These are phyloP conservation scores for Ranitomeya imitator DNA, from an alignment of 2,113 vertebrate genomes.

Conservation along the genomic window DNA sequence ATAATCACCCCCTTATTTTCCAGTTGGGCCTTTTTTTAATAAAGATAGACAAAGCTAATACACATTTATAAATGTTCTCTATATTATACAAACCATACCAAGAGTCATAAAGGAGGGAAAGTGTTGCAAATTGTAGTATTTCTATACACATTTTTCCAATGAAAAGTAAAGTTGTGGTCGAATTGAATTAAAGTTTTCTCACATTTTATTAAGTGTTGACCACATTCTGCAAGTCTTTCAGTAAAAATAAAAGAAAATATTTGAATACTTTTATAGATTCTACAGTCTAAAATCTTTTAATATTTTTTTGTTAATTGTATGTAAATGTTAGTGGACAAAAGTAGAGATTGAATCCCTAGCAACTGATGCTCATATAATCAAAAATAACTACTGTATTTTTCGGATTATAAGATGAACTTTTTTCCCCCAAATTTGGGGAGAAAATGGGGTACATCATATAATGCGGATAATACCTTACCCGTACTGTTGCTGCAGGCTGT, in stretches of 20 bases:
- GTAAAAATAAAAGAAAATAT: background rate
- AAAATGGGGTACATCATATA: too few relatives aligned
- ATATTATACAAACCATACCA: background rate
- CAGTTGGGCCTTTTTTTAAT: background rate
- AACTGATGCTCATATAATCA: too few relatives aligned
- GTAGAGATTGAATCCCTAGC: background rate
- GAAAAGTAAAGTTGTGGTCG: conserved; percentile 21
- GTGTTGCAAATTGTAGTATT: background rate
- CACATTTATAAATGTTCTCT: background rate
- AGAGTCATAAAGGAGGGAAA: background rate
- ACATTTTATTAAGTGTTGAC: background rate
- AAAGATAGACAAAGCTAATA: background rate
- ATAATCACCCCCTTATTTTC: conserved; percentile 16
- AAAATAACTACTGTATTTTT: too few relatives aligned
- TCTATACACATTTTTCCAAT: background rate
- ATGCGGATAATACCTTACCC: too few relatives aligned
- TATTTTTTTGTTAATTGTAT: background rate
- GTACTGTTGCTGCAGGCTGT: too few relatives aligned
- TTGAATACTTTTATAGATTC: background rate
- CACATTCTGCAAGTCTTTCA: background rate
- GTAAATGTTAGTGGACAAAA: background rate
- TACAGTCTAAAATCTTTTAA: background rate
- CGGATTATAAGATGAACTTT: too few relatives aligned
- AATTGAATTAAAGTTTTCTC: conserved; percentile 7
- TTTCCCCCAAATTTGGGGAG: too few relatives aligned